Base-by-base conservation (phyloP, 2,888 invertebrate species). In the Himalopsyche kuldschensis region DNA sequence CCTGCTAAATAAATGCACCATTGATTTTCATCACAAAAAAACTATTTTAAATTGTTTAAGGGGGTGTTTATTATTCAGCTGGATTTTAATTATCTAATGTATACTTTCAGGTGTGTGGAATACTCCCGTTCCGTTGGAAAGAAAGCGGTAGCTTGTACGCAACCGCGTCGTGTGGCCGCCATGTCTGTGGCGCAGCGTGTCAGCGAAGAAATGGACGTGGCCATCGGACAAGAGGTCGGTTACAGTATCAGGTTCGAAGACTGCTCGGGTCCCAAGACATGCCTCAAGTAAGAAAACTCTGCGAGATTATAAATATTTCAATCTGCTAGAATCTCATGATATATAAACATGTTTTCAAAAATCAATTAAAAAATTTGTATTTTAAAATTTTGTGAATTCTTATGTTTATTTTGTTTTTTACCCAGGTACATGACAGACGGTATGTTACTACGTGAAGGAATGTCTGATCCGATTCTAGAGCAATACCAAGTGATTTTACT, bases 151-250 rank as follows among this genome's bases (percentile, higher is more conserved):
- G 98, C 98, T 6, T 99, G 99, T 90, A 99, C 99, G 0, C 98
- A 98, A 89, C 99, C 98, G 0, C 94, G 99, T 87, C 92, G 99
- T 92, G 99, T 99, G 81, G 99, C 99, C 0, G 99, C 99, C 6
- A 99, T 99, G 99, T 98, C 98, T 0, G 99, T 99, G 0, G 99
- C 99, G 0, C 98, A 99, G 89, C 93, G 99, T 89, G 99, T 99
- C 0, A 98, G 99, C 0, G 99, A 99, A 89, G 99, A 99, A 91
- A 99, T 99, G 99, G 99, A 99, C 89, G 99, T 99, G 0, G 95
- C 95, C 6, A 90, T 99, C 6, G 96, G 96, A 0, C 95, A 97
- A 88, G 97, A 98, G 91, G 98, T 98, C 30, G 98, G 98, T 84
- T 98, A 98, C 89, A 97, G 98, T 89, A 99, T 99, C 89, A 96